Evolutionary conservation across 2,797 vertebrate species (phyloP).

Genomic region (Tadarida brasiliensis): DNA sequence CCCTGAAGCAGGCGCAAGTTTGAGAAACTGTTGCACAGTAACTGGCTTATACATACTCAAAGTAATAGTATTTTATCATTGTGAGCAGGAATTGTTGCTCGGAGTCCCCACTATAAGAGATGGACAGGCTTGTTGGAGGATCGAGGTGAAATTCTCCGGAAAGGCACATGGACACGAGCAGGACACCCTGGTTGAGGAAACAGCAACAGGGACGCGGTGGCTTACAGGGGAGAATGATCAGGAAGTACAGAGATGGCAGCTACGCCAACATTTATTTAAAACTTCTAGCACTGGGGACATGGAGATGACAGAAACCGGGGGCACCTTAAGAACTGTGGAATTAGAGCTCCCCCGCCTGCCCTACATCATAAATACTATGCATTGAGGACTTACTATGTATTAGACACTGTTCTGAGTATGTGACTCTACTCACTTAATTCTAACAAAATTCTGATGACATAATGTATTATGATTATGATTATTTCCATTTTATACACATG

Average conservation of each 20-base stretch:
- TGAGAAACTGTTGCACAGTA: not conserved
- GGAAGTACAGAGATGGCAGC: not conserved
- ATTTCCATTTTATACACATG: not conserved
- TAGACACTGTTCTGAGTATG: not conserved
- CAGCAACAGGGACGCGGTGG: not conserved
- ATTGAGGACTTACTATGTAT: not conserved
- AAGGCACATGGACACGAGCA: not conserved
- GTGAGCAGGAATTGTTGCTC: not conserved
- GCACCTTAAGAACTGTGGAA: not conserved
- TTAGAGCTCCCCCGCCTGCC: not conserved
- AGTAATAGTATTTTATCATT: slow-evolving; percentile 23
- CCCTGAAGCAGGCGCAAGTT: not conserved
- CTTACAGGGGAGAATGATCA: too few species aligned
- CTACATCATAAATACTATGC: not conserved
- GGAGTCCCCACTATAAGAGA: not conserved
- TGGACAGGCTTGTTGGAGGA: not conserved
- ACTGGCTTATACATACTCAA: not conserved
- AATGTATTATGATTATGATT: not conserved
- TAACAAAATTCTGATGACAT: not conserved
- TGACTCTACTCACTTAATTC: not conserved
- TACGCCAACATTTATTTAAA: not conserved
- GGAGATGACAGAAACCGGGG: not conserved
- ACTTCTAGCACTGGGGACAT: not conserved
- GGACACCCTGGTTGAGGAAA: not conserved
- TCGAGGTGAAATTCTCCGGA: not conserved